phyloP scores from a whole-genome alignment of 2,888 invertebrate genomes.

The Conomelus anceps region DNA sequence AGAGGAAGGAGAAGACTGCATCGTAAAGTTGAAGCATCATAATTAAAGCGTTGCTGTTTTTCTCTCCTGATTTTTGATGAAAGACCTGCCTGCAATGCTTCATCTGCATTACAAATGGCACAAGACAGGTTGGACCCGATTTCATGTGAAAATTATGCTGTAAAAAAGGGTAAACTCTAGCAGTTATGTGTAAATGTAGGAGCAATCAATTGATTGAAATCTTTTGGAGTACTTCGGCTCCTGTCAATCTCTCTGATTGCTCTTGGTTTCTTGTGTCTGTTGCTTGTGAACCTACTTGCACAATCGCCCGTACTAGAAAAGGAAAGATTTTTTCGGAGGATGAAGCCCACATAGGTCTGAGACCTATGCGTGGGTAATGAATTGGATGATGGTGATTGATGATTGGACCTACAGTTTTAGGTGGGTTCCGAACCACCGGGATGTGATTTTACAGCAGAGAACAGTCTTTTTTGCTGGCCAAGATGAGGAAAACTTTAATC shows the following conservation, averaged over 20 bases:
- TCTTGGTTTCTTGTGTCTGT: neutral
- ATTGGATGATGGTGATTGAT: no score
- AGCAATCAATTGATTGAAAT: neutral
- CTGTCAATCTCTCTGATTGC: neutral
- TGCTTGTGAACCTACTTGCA: neutral
- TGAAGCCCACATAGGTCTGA: no score
- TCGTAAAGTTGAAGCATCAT: neutral
- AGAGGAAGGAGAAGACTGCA: neutral
- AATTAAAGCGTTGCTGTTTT: neutral
- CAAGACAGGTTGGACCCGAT: neutral
- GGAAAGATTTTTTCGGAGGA: no score
- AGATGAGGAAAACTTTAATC: no score
- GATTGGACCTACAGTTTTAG: no score
- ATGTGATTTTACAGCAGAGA: no score
- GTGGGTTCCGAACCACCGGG: no score
- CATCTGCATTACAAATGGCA: neutral
- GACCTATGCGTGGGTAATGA: no score
- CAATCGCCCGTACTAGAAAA: no score
- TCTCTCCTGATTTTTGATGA: neutral
- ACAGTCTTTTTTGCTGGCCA: no score
- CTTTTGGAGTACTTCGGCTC: neutral
- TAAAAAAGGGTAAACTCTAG: neutral
- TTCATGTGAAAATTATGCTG: neutral
- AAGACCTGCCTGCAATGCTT: neutral
- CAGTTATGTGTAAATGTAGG: neutral